Evolutionary conservation across 2,888 invertebrate genomes (phyloP), one percentile per base, ranked within the genome.

Genomic region (Stegophylla sp.): DNA sequence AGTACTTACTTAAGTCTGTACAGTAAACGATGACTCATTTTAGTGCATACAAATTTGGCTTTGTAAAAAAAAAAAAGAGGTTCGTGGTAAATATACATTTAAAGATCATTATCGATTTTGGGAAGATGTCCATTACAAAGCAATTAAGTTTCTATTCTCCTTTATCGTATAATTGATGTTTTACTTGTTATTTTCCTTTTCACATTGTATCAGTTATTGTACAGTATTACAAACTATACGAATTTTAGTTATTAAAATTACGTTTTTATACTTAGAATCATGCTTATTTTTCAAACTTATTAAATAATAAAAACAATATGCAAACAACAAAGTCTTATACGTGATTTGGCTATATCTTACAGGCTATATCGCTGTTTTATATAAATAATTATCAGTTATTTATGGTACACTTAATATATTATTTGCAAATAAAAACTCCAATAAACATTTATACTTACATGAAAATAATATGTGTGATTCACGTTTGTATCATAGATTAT

Each of bases 151-250:
- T 72, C 41, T 43, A 56, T 56, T 72, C 17, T 56, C 34, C 20
- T 20, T 53, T 20, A 56, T 23, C 23, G 20, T 41, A 9, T 12
- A 56, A 7, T 17, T 9, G 9, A n/a, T 41, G 41, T 56, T 41
- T 53, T 72, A 72, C 41, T 72, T 72, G 56, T 72, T 43, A 56
- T 72, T 72, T 56, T 41, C 34, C 15, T 53, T n/a, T 26, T 34
- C 53, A 56, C 67, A 69, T 1, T 3, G 26, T 15, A 34, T 20
- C 41, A 41, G 20, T 71, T 56, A 34, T 51, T 69, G 51, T 51
- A 15, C 15, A 20, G 7, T 23, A 41, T 71, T 53, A 41, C 7
- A 17, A 61, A 34, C 34, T 15, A 5, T 17, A 34, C 1, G 7
- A 34, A 61, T 61, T 34, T 17, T 17, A 34, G 61, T 34, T 28